Percentiles rank a stretch among this genome's conserved stretches.
phyloP scores from a whole-genome alignment of 64 coral and sea anemone species.

The Anthopleura sola region DNA sequence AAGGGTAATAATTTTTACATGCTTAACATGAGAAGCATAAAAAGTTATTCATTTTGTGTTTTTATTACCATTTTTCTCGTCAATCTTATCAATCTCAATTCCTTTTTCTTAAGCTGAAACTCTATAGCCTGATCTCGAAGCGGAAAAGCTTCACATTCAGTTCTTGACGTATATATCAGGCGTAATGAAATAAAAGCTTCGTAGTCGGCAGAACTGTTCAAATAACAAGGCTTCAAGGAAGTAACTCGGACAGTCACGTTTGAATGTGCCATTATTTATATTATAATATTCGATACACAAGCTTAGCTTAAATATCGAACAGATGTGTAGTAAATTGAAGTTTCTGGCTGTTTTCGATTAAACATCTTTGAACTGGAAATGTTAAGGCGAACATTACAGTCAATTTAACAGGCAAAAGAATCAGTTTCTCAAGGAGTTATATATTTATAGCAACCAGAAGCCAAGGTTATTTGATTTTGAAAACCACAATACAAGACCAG shows the following conservation, averaged over 20 bases:
- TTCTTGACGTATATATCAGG: neutral
- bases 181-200: neutral
- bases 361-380: too few species aligned
- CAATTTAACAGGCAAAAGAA: too few species aligned
- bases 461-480: too few species aligned
- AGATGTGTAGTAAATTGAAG: neutral
- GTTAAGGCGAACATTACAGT: too few species aligned
- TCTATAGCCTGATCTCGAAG: neutral
- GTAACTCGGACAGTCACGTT: neutral
- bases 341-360: too few species aligned
- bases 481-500: too few species aligned
- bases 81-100: neutral
- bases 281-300: neutral
- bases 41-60: neutral
- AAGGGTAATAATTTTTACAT: neutral
- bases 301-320: neutral
- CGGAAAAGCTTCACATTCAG: neutral
- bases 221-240: slow-evolving; percentile 6
- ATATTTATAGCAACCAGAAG: too few species aligned
- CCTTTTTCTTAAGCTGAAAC: neutral
- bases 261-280: neutral
- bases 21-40: neutral
- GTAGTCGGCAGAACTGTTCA: neutral
- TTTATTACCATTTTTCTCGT: neutral
- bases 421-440: too few species aligned